phyloP scores from a whole-genome alignment of 2,797 vertebrate genomes.

The Selene dorsalis region DNA sequence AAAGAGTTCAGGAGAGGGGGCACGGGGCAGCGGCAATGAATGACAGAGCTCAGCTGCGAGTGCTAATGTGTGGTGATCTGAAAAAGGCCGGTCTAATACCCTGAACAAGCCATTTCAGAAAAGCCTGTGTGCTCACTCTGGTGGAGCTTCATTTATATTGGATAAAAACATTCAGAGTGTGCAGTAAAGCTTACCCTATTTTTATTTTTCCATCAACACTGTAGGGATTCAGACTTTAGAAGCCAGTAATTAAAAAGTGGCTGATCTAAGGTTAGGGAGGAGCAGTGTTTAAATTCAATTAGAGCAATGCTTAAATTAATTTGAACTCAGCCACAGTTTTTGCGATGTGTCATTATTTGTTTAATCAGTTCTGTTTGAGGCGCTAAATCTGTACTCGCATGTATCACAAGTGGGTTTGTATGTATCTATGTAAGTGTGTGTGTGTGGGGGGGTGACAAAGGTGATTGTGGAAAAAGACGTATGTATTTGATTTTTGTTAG shows the following conservation, averaged over 20 bases:
- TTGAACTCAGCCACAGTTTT: constrained; percentile 83
- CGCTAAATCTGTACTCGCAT: constrained; percentile 74
- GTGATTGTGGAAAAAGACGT: constrained; percentile 56
- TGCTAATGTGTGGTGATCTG: constrained; percentile 78
- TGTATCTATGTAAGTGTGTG: constrained; percentile 42
- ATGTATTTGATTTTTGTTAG: constrained; percentile 49
- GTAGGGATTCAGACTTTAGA: constrained; percentile 73
- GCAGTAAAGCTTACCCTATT: constrained; percentile 72
- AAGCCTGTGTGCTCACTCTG: constrained; percentile 20
- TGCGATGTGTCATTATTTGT: constrained; percentile 83
- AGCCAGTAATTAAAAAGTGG: constrained; percentile 82
- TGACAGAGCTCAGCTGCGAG: constrained; percentile 83
- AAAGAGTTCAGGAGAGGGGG: constrained; percentile 59
- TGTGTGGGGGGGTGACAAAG: constrained; percentile 1
- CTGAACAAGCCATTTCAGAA: constrained; percentile 40
- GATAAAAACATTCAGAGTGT: constrained; percentile 66
- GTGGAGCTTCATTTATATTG: constrained; percentile 57
- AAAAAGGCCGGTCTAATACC: constrained; percentile 65
- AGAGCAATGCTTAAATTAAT: constrained; percentile 82
- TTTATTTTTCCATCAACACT: constrained; percentile 80
- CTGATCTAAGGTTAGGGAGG: constrained; percentile 82
- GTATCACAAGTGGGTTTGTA: constrained; percentile 36
- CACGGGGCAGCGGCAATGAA: constrained; percentile 44
- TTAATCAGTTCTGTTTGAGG: constrained; percentile 81
- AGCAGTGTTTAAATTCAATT: constrained; percentile 86